Evolutionary conservation across 2,888 invertebrate genomes (phyloP), one percentile per base, ranked within the genome.

Genomic region (Brachylomia viminalis): DNA sequence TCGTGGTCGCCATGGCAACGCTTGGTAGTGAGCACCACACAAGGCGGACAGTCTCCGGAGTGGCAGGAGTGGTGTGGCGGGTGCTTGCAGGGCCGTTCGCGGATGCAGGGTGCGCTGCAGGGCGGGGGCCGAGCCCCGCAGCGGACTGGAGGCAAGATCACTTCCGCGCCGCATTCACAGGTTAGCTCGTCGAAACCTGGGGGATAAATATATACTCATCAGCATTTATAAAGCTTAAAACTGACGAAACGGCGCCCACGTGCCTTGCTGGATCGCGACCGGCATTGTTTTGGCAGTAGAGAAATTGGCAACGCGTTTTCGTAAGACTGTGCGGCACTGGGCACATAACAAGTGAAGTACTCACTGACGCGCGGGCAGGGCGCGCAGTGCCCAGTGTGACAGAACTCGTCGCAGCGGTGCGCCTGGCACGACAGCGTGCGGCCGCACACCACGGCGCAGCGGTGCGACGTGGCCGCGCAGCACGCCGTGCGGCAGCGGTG

Each of bases 401-500:
- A 99, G 72, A 98, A 97, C 90, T 98, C 97, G 87, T 98, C 97
- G 95, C 99, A 99, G 89, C 98, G 98, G 93, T 99, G 99, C 86
- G 97, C 97, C 75, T 99, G 99, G 95, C 99, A 99, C 49, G 97
- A 97, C 42, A 99, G 97, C 72, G 97, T 97, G 90, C 98, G 98
- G 71, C 98, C 98, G 95, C 99, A 99, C 68, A 98, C 97, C 88
- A 98, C 95, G 11, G 98, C 98, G 94, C 99, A 99, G 83, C 98
- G 97, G 93, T 99, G 99, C 79, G 98, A 83, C 65, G 97, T 95
- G 79, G 98, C 98, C 86, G 98, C 98, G 95, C 99, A 99, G 94
- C 99, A 99, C 62, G 97, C 95, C 85, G 98, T 98, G 89, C 98
- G 98, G 95, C 99, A 99, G 89, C 98, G 98, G 94, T 99, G 99